Conservation (phyloP, 2,113 vertebrate species). For the Erinaceus europaeus region DNA sequence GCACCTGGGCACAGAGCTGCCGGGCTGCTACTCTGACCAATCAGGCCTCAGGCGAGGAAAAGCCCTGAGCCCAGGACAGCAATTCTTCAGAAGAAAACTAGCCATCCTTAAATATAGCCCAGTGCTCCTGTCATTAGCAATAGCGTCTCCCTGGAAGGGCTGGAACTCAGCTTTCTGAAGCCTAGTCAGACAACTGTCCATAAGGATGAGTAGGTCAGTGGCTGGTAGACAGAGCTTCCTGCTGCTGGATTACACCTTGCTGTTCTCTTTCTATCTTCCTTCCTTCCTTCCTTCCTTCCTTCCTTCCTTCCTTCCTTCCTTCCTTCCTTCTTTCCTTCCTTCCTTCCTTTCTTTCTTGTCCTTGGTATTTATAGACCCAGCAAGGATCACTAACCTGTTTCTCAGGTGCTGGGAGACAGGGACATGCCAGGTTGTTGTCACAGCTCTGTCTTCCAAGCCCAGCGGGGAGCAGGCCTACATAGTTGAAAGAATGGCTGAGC, state of each 20-base stretch:
- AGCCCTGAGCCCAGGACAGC: background rate
- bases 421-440: background rate
- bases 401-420: background rate
- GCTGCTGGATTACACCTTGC: background rate
- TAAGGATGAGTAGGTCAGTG: background rate
- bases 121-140: background rate
- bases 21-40: background rate
- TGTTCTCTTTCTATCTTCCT: no score
- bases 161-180: background rate
- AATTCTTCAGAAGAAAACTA: background rate
- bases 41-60: background rate
- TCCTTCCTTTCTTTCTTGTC: background rate
- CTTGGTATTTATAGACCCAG: background rate
- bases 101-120: background rate
- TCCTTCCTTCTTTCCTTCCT: background rate
- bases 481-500: constrained; percentile 26
- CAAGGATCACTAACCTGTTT: background rate
- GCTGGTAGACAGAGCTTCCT: background rate
- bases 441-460: background rate
- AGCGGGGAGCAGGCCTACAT: background rate
- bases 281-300: background rate
- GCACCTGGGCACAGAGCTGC: background rate
- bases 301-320: background rate
- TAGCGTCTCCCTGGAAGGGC: background rate
- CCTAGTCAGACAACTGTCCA: background rate